Conservation (phyloP, 2,888 invertebrate species). For the Caenorhabditis plicata region DNA sequence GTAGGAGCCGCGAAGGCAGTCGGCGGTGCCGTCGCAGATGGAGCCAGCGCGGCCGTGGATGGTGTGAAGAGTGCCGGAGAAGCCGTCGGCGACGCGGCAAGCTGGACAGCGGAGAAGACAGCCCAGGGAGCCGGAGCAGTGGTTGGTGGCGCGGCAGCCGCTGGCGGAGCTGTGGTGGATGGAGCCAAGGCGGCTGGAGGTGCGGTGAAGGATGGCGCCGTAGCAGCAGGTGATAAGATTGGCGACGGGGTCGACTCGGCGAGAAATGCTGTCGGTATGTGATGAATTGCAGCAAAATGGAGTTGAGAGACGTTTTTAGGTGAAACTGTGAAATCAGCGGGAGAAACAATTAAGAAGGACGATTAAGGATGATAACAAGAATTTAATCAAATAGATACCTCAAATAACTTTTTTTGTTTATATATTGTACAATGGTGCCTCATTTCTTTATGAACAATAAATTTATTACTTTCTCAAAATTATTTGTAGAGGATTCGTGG, state of each 20-base stretch:
- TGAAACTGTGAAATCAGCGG: neutral
- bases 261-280: constrained; percentile 3
- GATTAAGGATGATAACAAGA: constrained; percentile 3
- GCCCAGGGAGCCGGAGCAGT: neutral
- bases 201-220: constrained; percentile 12
- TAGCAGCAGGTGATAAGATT: neutral
- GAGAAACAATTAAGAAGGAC: neutral
- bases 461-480: no score
- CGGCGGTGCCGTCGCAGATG: constrained; percentile 5
- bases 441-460: no score
- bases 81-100: constrained; percentile 6
- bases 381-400: no score
- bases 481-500: no score
- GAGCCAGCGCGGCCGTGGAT: constrained; percentile 4
- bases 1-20: constrained; percentile 11
- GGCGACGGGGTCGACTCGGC: constrained; percentile 4
- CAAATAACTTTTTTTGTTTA: no score
- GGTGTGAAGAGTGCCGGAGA: constrained; percentile 7
- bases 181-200: constrained; percentile 17
- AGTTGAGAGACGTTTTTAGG: no score
- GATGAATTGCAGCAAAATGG: neutral
- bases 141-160: neutral
- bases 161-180: constrained; percentile 5
- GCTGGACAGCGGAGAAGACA: neutral
- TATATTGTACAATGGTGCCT: no score